Percentiles rank a stretch among this genome's conserved stretches.
phyloP scores from a whole-genome alignment of 2,113 vertebrate genomes.

The Hiodon tergisus region DNA sequence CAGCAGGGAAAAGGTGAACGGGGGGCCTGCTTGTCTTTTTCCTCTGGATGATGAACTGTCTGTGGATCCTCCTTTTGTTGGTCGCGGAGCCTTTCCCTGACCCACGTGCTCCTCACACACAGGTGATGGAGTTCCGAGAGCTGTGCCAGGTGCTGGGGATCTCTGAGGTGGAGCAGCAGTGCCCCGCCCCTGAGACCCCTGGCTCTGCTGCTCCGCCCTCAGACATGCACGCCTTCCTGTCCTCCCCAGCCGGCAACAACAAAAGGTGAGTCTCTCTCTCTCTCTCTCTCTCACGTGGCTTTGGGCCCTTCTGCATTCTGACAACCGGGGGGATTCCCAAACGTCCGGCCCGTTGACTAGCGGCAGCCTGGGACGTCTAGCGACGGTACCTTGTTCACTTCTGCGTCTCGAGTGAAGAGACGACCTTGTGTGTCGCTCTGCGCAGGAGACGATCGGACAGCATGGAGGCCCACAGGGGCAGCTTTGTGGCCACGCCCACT shows the following conservation, averaged over 20 bases:
- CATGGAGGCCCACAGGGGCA: constrained; percentile 74
- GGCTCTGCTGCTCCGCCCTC: constrained; percentile 52
- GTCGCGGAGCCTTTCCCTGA: background rate
- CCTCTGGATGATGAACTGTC: background rate
- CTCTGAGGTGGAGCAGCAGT: constrained; percentile 61
- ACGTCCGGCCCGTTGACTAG: background rate
- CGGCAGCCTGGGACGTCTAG: too few relatives aligned
- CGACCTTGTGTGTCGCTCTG: background rate
- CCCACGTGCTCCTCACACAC: background rate
- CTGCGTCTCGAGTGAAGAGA: background rate
- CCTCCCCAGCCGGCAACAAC: constrained; percentile 80
- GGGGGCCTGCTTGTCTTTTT: background rate
- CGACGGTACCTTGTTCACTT: too few relatives aligned
- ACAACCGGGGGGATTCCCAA: background rate
- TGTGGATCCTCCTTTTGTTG: background rate
- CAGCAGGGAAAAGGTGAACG: constrained; percentile 75
- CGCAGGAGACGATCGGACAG: constrained; percentile 79
- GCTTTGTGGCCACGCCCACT: constrained; percentile 85
- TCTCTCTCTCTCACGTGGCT: background rate
- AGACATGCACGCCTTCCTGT: constrained; percentile 81
- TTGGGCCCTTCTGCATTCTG: background rate
- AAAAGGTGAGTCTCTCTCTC: constrained; percentile 68
- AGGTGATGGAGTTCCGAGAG: constrained; percentile 85
- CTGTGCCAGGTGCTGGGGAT: constrained; percentile 79
- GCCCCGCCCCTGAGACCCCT: constrained; percentile 48